Evolutionary conservation across 2,113 vertebrate genomes (phyloP), one percentile per base, ranked within the genome.

Genomic region (Cercopithecus mona): DNA sequence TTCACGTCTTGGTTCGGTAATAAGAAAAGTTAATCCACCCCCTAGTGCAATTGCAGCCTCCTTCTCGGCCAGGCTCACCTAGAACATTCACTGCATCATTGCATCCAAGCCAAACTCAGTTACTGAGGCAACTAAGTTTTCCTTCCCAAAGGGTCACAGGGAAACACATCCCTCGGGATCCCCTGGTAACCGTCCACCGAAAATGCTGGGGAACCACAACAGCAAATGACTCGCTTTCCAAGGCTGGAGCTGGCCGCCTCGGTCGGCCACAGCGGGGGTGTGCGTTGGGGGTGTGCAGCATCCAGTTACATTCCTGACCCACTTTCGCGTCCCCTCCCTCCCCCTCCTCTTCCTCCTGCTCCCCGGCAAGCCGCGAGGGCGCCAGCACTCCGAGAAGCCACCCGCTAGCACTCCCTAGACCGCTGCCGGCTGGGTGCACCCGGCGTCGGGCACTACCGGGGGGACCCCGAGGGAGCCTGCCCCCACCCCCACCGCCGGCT

Each of bases 251-350:
- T 94, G 97, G 95, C 98, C 45, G 98, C 97, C 98, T 97, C 96
- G 89, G 97, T 97, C 94, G 97, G 98, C 98, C 95, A 95, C 94
- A 3, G 50, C n/a, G 57, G 95, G 98, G 97, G 61, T 82, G 98
- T 97, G 98, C 94, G 97, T 97, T 92, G 95, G 97, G 98, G 98
- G 98, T 97, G 98, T 97, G 98, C 98, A 99, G 99, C 98, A 98
- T 99, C 98, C 99, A 97, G 98, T 99, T 99, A 99, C 99, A 99
- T 99, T 99, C 99, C 98, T 99, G 99, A 99, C 99, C 99, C 99
- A 99, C 98, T 99, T 99, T 98, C 98, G 94, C 98, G 98, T 98
- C 98, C 97, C 98, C 98, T 98, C 98, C 98, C 98, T 98, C 97
- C 98, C 35, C 96, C 89, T 88, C 95, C 79, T 96, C 96, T 84